Percentiles rank a stretch among this genome's conserved stretches.
phyloP scores from a whole-genome alignment of 2,888 invertebrate genomes.

The Spatulosminthurus flaviceps region DNA sequence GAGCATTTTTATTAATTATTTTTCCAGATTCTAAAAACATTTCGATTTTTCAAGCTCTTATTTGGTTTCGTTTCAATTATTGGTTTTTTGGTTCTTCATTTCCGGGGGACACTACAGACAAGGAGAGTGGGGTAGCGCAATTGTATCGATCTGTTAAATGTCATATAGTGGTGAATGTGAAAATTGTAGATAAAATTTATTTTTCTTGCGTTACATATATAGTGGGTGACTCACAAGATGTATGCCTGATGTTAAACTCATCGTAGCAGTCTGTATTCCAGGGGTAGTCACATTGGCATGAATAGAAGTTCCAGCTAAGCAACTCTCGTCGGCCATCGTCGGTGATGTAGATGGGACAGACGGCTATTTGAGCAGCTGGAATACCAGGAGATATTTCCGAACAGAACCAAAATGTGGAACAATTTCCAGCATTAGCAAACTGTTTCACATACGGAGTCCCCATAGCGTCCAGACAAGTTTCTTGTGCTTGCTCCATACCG shows the following conservation, averaged over 20 bases:
- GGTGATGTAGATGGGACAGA: neutral
- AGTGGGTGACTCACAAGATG: neutral
- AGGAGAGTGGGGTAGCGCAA: neutral
- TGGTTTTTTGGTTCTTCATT: too few species aligned
- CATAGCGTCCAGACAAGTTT: neutral
- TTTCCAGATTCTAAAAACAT: too few species aligned
- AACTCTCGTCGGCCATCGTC: neutral
- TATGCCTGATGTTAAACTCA: neutral
- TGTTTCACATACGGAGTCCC: neutral
- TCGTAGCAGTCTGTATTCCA: conserved; percentile 1
- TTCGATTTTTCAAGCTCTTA: too few species aligned
- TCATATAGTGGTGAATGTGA: neutral
- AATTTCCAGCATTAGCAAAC: neutral
- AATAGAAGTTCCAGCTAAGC: conserved; percentile 3
- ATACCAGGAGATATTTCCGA: neutral
- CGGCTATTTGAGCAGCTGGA: neutral
- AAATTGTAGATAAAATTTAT: neutral
- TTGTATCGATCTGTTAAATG: neutral
- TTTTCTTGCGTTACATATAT: neutral
- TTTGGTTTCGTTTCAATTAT: too few species aligned
- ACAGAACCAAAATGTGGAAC: conserved; percentile 1
- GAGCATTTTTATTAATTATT: too few species aligned
- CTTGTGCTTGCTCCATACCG: too few species aligned
- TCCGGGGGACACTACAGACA: too few species aligned
- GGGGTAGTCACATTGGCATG: conserved; percentile 24